Evolutionary conservation across 2,113 vertebrate species (phyloP).

Genomic region (Saimiri boliviensis): DNA sequence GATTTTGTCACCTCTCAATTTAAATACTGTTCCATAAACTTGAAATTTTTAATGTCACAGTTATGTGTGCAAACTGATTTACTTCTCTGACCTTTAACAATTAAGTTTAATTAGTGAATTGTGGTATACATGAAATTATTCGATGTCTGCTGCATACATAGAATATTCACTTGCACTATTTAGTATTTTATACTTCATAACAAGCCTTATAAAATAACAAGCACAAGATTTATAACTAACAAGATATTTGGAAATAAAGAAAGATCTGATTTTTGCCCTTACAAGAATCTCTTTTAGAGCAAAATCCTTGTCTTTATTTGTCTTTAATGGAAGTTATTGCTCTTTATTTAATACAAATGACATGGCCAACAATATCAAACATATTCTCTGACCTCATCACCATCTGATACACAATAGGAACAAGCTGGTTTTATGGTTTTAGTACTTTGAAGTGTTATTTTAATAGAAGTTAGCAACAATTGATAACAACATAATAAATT

Average conservation of each 20-base stretch:
- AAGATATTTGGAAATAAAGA: background rate
- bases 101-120: background rate
- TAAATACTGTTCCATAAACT: background rate
- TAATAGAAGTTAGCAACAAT: background rate
- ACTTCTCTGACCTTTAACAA: background rate
- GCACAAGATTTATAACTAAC: background rate
- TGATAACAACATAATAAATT: background rate
- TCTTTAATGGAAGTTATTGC: background rate
- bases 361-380: background rate
- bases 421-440: background rate
- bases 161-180: background rate
- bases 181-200: background rate
- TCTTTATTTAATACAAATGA: background rate
- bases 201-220: background rate
- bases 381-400: background rate
- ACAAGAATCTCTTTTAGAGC: background rate
- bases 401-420: background rate
- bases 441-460: background rate
- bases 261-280: background rate
- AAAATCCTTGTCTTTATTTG: background rate
- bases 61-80: background rate
- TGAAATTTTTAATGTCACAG: background rate
- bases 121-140: background rate
- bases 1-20: background rate
- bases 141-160: background rate